Evolutionary conservation across 2,113 vertebrate species (phyloP).

Genomic region (Gadus macrocephalus): DNA sequence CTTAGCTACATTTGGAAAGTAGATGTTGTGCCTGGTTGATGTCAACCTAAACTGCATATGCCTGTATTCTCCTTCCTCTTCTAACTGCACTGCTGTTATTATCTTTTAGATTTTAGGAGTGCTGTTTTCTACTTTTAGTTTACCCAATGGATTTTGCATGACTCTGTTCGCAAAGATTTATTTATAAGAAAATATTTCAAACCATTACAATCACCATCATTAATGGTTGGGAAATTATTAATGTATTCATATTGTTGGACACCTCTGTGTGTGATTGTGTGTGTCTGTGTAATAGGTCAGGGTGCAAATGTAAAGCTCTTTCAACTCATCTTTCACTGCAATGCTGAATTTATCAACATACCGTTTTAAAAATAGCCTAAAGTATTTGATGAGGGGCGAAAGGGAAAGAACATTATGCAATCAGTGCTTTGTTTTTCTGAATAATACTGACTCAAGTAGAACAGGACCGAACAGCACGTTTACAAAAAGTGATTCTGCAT

Average conservation of each 20-base stretch:
- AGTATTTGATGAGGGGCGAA: background rate
- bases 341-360: background rate
- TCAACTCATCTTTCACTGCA: conserved; percentile 15
- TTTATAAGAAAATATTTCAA: too few species aligned
- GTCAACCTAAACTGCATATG: conserved; percentile 49
- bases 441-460: background rate
- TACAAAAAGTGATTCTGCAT: conserved; percentile 25
- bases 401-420: conserved; percentile 26
- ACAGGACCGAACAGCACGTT: background rate
- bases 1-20: conserved; percentile 33
- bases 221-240: too few species aligned
- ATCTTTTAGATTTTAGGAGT: conserved; percentile 31
- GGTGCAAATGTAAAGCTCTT: background rate
- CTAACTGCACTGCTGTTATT: conserved; percentile 62
- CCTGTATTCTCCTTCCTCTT: conserved; percentile 52
- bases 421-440: conserved; percentile 3
- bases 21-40: conserved; percentile 58
- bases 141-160: background rate
- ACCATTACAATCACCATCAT: too few species aligned
- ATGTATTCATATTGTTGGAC: too few species aligned
- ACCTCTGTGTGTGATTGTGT: background rate
- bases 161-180: too few species aligned
- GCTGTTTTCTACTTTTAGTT: conserved; percentile 19
- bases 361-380: background rate
- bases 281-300: too few species aligned